Evolutionary conservation across 2,113 vertebrate species (phyloP).

Genomic region (Panurus biarmicus): DNA sequence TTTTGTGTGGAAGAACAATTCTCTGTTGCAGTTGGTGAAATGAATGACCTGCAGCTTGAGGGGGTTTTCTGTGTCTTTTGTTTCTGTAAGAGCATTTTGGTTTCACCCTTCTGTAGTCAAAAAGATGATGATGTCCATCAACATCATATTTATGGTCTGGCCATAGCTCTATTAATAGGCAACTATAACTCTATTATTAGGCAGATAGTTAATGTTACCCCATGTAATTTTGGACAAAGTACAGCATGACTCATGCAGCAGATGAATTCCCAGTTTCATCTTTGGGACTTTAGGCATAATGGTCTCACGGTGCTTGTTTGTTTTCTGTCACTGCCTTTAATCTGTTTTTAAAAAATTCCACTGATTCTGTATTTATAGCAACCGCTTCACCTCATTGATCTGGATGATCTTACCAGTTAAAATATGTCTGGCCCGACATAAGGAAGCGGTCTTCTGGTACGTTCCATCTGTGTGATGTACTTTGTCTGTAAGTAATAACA

Average conservation of each 20-base stretch:
- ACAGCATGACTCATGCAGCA: not conserved
- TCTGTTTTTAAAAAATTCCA: not conserved
- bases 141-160: not conserved
- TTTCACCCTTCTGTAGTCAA: not conserved
- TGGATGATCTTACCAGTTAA: not conserved
- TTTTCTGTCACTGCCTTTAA: not conserved
- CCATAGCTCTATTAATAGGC: not conserved
- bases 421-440: not conserved
- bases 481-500: slow-evolving; percentile 53
- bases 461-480: slow-evolving; percentile 20
- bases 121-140: not conserved
- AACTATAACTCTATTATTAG: not conserved
- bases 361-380: not conserved
- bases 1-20: not conserved
- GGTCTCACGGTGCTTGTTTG: not conserved
- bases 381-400: not conserved
- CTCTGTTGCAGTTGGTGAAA: not conserved
- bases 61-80: not conserved
- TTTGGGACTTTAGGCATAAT: not conserved
- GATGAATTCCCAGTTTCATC: not conserved
- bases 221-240: not conserved
- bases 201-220: not conserved
- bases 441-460: not conserved
- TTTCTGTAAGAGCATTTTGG: not conserved
- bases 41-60: not conserved